Base-by-base conservation (phyloP, 92 coral and sea anemone species). In the Bergia puertoricense region DNA sequence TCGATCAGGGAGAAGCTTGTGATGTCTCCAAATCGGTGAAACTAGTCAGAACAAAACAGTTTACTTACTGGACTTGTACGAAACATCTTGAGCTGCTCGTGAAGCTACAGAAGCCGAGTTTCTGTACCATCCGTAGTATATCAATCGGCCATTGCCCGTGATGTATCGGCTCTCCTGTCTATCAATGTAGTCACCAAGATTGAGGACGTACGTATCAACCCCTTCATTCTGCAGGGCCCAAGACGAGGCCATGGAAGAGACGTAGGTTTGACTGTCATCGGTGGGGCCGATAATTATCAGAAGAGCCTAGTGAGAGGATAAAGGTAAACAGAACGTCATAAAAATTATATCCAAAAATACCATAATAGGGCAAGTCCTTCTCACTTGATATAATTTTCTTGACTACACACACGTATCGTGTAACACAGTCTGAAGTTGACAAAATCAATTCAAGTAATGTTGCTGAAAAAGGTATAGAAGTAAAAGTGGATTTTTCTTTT, bases 111-210 rank as follows among this genome's bases (percentile, higher is more conserved):
- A 36, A 15, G 87, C 77, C 76, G 69, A 41, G 65, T 83, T 83
- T 4, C 78, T 74, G 67, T 83, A 83, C 87, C 87, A 83, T 54
- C 87, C 76, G 65, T 83, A 83, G 44, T 68, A 83, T 44, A 83
- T 69, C 65, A 43, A 43, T 5, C 87, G 76, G 23, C 46, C 44
- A 57, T 83, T 30, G 30, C 87, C 87, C 14, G 87, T 83, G 74
- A 83, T 83, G 22, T 30, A 36, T 83, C 77, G 74, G 65, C 87
- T 83, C 67, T 83, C 87, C 30, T 20, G 87, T 72, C 77, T 83
- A 23, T 81, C 86, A 41, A 81, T 81, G 86, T 81, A 81, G 51
- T 81, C 86, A 16, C 86, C 86, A 43, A 83, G 87, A n/a, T 71
- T 83, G 20, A 83, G 74, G 30, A 83, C 78, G 6, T 83, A 83